phyloP scores from a whole-genome alignment of 2,113 vertebrate genomes.

The Pangasianodon gigas region DNA sequence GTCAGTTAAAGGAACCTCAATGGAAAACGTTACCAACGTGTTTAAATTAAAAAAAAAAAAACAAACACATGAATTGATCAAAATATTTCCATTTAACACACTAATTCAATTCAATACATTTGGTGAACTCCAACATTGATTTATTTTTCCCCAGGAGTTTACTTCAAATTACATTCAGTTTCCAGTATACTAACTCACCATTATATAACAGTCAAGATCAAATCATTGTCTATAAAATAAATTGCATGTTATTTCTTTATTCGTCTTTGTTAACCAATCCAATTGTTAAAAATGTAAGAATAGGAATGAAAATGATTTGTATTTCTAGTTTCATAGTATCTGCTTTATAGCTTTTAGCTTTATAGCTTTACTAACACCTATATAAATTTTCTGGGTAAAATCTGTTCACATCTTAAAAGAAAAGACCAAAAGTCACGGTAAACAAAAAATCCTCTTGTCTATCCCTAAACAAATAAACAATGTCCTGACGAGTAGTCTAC shows the following conservation, averaged over 20 bases:
- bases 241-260: not conserved
- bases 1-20: no score
- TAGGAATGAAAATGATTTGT: not conserved
- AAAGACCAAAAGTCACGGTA: not conserved
- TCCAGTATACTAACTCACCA: not conserved
- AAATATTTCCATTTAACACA: no score
- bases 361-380: not conserved
- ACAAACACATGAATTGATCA: no score
- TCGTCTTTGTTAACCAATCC: not conserved
- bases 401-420: not conserved
- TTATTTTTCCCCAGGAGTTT: not conserved
- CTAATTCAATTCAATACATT: not conserved
- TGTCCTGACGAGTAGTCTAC: not conserved
- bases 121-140: not conserved
- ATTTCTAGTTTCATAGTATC: not conserved
- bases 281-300: not conserved
- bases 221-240: not conserved
- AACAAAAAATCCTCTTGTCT: not conserved
- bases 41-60: no score
- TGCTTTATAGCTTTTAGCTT: not conserved
- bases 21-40: no score
- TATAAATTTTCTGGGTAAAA: not conserved
- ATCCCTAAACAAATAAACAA: no score
- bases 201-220: not conserved
- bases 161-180: not conserved